phyloP scores from a whole-genome alignment of 2,113 vertebrate genomes.

The Ptyas mucosa region DNA sequence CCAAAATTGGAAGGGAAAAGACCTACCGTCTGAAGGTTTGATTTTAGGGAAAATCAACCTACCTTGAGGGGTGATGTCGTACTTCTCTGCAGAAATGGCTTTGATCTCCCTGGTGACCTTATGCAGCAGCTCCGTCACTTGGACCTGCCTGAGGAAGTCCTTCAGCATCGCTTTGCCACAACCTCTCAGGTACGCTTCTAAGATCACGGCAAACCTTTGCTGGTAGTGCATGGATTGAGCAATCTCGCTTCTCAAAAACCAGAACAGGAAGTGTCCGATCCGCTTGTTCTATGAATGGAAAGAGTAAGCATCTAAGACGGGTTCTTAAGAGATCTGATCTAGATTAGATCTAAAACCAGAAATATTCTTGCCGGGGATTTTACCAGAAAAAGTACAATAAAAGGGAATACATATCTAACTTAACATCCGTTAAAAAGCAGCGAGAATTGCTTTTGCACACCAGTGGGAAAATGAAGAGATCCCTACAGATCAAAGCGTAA shows the following conservation, averaged over 20 bases:
- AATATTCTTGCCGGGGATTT: too few species aligned
- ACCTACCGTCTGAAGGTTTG: too few species aligned
- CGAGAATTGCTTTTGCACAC: too few species aligned
- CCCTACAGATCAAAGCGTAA: too few species aligned
- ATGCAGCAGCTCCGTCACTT: slow-evolving; percentile 89
- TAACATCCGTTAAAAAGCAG: too few species aligned
- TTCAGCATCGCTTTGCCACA: slow-evolving; percentile 91
- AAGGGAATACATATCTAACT: too few species aligned
- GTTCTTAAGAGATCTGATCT: background rate
- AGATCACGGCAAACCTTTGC: slow-evolving; percentile 90
- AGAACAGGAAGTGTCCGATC: slow-evolving; percentile 97
- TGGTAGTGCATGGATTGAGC: slow-evolving; percentile 98
- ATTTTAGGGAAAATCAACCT: too few species aligned
- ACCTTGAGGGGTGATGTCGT: slow-evolving; percentile 95
- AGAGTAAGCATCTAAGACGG: background rate
- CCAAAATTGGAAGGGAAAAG: too few species aligned
- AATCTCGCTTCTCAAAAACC: slow-evolving; percentile 98
- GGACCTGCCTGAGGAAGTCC: slow-evolving; percentile 90
- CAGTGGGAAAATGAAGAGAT: too few species aligned
- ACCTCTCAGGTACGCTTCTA: slow-evolving; percentile 93
- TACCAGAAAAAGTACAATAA: too few species aligned
- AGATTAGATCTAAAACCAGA: too few species aligned
- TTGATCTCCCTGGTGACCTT: slow-evolving; percentile 94
- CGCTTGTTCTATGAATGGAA: slow-evolving; percentile 84
- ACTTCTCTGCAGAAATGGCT: slow-evolving; percentile 89